These are phyloP conservation scores for Nilaparvata lugens DNA, from an alignment of 1,140 invertebrate genomes.

Conservation along the genomic window DNA sequence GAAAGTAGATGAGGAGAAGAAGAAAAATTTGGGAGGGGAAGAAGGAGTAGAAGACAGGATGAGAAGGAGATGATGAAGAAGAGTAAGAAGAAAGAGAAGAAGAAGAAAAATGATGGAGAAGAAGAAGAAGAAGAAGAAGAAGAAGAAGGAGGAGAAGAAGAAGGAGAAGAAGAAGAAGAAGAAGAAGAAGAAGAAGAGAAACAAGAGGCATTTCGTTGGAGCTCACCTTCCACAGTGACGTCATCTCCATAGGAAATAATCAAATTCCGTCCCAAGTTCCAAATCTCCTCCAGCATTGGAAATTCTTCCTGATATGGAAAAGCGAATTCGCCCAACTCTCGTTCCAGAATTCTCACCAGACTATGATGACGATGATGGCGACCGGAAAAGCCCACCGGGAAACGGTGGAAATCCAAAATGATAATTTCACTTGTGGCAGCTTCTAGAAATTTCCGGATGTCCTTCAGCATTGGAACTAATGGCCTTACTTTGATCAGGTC, in stretches of 20 bases:
- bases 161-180: background rate
- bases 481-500: slow-evolving; percentile 54
- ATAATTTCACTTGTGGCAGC: slow-evolving; percentile 52
- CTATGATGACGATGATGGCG: slow-evolving; percentile 40
- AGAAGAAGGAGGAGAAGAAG: too few species aligned
- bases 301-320: slow-evolving; percentile 40
- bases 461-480: slow-evolving; percentile 47
- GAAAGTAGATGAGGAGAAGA: too few species aligned
- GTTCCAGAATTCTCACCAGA: slow-evolving; percentile 47
- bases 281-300: slow-evolving; percentile 48
- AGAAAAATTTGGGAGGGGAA: too few species aligned
- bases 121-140: too few species aligned
- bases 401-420: slow-evolving; percentile 56
- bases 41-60: too few species aligned
- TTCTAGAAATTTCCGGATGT: slow-evolving; percentile 52
- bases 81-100: too few species aligned
- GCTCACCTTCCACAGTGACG: slow-evolving; percentile 40
- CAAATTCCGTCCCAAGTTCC: slow-evolving; percentile 47
- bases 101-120: too few species aligned
- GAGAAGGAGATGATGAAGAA: too few species aligned
- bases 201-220: background rate
- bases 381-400: slow-evolving; percentile 55
- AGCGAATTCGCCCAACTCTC: slow-evolving; percentile 48
- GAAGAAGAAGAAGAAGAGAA: background rate
- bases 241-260: slow-evolving; percentile 56